Evolutionary conservation across 2,797 vertebrate species (phyloP), one percentile per base, ranked within the genome.

Genomic region (Diceros bicornis): DNA sequence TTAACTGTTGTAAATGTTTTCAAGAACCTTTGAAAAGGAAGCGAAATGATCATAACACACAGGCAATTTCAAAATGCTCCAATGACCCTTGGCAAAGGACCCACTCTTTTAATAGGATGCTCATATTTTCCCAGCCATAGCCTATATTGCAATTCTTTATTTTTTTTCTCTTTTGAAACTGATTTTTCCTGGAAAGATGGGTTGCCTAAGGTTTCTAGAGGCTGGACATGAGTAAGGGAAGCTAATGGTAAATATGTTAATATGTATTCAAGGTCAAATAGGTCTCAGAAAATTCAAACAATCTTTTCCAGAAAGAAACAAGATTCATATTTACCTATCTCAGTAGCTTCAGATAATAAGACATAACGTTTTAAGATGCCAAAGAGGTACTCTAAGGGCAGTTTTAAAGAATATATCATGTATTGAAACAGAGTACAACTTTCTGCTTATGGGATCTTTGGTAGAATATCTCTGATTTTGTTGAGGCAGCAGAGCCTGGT

Each of bases 211-310:
- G 96, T 86, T 94, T 97, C 29, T 92, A 96, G 97, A 97, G 69
- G 57, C n/a, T 91, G 85, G 32, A 75, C 57, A 83, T 3, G 87
- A 97, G 68, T 74, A 95, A 79, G 85, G 12, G 41, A 94, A 94
- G 78, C 7, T 88, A 94, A 98, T 96, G 84, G 59, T 84, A 95
- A 98, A 64, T 97, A 98, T 61, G 17, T 89, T 97, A 90, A 96
- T 94, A 41, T 85, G 6, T 92, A 71, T 83, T 94, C 92, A 98
- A 98, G 96, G 93, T 98, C 96, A 98, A 97, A 91, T 57, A 97
- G 69, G 64, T 62, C 93, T 95, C 82, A 95, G 81, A 96, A 98
- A 97, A 95, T 92, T 98, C 7, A 90, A 98, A 98, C 71, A 87
- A 97, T 90, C 57, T 87, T 98, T 96, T 92, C 50, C 95, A 94